Evolutionary conservation across 2,797 vertebrate species (phyloP).

Genomic region (Trachops cirrhosus): DNA sequence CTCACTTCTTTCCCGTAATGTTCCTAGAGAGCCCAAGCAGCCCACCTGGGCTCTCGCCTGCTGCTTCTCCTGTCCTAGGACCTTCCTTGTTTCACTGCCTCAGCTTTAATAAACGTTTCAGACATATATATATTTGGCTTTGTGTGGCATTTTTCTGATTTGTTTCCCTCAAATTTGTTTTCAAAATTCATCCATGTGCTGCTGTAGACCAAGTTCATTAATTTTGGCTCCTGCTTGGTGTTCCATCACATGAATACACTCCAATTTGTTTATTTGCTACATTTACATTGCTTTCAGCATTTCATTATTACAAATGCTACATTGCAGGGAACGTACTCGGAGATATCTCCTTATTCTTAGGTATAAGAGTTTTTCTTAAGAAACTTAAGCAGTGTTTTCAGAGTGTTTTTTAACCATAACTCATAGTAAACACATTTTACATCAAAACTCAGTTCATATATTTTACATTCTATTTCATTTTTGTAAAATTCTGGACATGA

Average conservation of each 20-base stretch:
- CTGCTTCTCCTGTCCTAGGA: background rate
- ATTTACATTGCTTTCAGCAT: background rate
- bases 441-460: background rate
- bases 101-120: background rate
- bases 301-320: background rate
- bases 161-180: slow-evolving; percentile 11
- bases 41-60: background rate
- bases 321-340: background rate
- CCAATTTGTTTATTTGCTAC: background rate
- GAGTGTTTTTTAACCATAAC: background rate
- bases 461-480: background rate
- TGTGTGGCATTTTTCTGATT: background rate
- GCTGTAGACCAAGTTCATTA: background rate
- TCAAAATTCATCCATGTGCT: background rate
- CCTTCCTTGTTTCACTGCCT: background rate
- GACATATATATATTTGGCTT: background rate
- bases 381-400: background rate
- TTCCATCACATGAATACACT: background rate
- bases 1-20: background rate
- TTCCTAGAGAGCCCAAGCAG: background rate
- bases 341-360: background rate
- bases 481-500: background rate
- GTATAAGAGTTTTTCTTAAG: background rate
- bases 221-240: background rate
- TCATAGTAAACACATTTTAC: background rate